phyloP scores from a whole-genome alignment of 2,888 invertebrate species.

The Dysmachus trigonus region DNA sequence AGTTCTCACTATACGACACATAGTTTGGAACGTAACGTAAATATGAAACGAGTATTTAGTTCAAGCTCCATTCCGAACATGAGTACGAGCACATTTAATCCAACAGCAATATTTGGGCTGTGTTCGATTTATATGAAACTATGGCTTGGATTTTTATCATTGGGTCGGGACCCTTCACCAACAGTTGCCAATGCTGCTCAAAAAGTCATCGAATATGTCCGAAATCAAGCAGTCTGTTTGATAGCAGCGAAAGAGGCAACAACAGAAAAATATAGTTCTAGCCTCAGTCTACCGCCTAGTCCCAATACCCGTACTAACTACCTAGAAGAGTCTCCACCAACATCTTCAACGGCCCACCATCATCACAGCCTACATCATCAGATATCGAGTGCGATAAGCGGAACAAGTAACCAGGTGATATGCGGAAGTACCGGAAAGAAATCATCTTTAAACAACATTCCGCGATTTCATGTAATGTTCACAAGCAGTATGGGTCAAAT shows the following conservation, averaged over 20 bases:
- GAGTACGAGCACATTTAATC: conserved; percentile 49
- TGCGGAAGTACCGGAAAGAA: conserved; percentile 45
- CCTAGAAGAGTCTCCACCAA: conserved; percentile 57
- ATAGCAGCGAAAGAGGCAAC: conserved; percentile 63
- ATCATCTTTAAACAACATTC: conserved; percentile 28
- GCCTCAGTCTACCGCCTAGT: conserved; percentile 70
- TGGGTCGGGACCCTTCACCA: conserved; percentile 89
- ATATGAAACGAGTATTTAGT: conserved; percentile 74
- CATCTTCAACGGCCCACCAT: conserved; percentile 10
- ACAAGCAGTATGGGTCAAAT: conserved; percentile 35
- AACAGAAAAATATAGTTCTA: conserved; percentile 59
- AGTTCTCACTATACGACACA: conserved; percentile 57
- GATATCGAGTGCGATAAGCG: not conserved
- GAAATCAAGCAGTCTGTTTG: conserved; percentile 68
- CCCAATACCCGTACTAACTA: conserved; percentile 68
- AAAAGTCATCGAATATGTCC: conserved; percentile 80
- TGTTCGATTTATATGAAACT: conserved; percentile 85
- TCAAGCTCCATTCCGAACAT: conserved; percentile 75
- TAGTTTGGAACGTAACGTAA: conserved; percentile 63
- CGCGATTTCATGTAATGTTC: not conserved
- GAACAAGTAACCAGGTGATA: conserved; percentile 34
- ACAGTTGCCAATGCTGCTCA: conserved; percentile 81
- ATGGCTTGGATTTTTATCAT: conserved; percentile 81
- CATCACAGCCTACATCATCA: conserved; percentile 25
- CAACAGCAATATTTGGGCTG: conserved; percentile 50